phyloP scores from a whole-genome alignment of 2,888 invertebrate genomes.

The Mesorhabditis belari region DNA sequence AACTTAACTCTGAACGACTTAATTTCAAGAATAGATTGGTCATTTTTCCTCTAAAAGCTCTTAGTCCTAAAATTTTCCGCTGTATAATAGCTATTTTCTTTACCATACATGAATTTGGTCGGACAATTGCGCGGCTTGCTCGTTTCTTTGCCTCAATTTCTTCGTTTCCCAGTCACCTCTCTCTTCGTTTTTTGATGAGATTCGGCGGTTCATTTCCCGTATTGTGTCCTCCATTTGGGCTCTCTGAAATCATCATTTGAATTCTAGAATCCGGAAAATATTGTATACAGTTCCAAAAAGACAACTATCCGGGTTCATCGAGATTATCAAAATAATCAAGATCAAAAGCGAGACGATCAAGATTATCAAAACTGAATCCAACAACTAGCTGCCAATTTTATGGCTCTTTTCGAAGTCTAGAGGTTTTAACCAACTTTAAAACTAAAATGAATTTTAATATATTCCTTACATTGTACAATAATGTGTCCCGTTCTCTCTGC shows the following conservation, averaged over 20 bases:
- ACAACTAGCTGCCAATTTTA: too few relatives aligned
- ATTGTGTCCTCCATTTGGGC: constrained; percentile 48
- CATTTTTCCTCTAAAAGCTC: neutral
- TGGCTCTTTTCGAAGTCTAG: too few relatives aligned
- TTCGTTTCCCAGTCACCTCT: constrained; percentile 43
- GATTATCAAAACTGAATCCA: too few relatives aligned
- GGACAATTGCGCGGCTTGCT: constrained; percentile 46
- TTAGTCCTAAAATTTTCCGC: neutral
- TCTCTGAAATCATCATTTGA: constrained; percentile 28
- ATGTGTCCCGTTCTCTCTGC: constrained; percentile 37
- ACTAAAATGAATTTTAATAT: neutral
- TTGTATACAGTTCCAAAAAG: too few relatives aligned
- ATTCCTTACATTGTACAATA: constrained; percentile 32
- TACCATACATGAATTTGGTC: constrained; percentile 38
- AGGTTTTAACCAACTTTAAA: neutral
- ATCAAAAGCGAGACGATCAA: too few relatives aligned
- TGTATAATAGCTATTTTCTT: neutral
- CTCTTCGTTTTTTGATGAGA: constrained; percentile 37
- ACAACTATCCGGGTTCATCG: too few relatives aligned
- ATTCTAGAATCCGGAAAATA: too few relatives aligned
- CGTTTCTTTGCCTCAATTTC: constrained; percentile 43
- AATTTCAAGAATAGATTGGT: too few relatives aligned
- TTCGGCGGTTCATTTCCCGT: constrained; percentile 40
- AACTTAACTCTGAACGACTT: too few relatives aligned
- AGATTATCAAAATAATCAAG: neutral